phyloP scores from a whole-genome alignment of 2,888 invertebrate genomes.

The Saturnia japonica region DNA sequence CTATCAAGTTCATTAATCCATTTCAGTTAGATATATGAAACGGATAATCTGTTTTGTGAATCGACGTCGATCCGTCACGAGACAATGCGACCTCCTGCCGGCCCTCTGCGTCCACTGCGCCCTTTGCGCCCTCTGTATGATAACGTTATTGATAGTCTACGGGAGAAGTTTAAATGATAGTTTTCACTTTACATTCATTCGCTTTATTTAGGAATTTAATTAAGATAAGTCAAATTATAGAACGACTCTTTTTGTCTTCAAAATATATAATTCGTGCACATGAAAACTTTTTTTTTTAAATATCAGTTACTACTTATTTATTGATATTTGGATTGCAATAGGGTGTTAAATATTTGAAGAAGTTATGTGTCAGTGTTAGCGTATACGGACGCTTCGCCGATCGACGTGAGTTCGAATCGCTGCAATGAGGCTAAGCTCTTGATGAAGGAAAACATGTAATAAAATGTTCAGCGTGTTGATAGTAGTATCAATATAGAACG shows the following conservation, averaged over 20 bases:
- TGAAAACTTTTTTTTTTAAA: too few species aligned
- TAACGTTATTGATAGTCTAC: conserved; percentile 51
- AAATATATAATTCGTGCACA: background rate
- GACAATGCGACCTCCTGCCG: conserved; percentile 45
- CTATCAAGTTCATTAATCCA: conserved; percentile 1
- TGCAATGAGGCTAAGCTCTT: too few species aligned
- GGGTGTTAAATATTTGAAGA: too few species aligned
- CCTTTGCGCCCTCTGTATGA: conserved; percentile 50
- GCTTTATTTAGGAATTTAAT: background rate
- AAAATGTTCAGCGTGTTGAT: too few species aligned
- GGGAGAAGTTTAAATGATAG: conserved; percentile 17
- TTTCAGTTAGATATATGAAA: conserved; percentile 11
- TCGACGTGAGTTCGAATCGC: too few species aligned
- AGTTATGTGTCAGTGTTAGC: too few species aligned
- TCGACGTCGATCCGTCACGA: conserved; percentile 53
- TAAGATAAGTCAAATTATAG: background rate
- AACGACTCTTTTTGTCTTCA: background rate
- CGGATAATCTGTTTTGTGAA: conserved; percentile 10
- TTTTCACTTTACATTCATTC: background rate
- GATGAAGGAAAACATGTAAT: too few species aligned
- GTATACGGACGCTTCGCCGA: too few species aligned
- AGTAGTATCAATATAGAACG: too few species aligned
- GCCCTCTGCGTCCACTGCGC: conserved; percentile 25
- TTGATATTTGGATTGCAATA: too few species aligned
- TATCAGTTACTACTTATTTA: too few species aligned